Evolutionary conservation across 2,113 vertebrate species (phyloP), one percentile per base, ranked within the genome.

Genomic region (Brachyistius frenatus): DNA sequence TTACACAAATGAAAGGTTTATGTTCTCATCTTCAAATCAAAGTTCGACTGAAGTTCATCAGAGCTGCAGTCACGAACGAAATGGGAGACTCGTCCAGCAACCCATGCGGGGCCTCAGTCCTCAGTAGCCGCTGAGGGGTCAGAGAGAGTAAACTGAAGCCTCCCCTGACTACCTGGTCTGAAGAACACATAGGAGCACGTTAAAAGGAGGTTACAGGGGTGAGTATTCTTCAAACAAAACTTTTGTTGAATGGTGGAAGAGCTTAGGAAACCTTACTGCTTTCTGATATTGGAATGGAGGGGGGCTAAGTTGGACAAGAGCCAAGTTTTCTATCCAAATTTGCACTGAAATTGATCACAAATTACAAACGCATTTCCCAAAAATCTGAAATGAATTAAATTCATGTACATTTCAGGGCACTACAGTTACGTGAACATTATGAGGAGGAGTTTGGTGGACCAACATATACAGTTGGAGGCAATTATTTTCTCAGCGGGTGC

Each of bases 41-140:
- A 74, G 78, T 57, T 76, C 44, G 73, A 15, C 13, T 47, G 4
- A 70, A 55, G 35, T 63, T 71, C 10, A 64, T 13, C 8, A 0
- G 37, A 63, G 41, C 23, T 69, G 75, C 44, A 23, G 5, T 23
- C 23, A 23, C 23, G 23, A 23, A 23, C 23, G 23, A 23, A 23
- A 23, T 23, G 23, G 10, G 32, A 15, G 55, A 35, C 9, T 36
- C n/a, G 7, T 60, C 47, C 75, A 67, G 41, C 4, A n/a, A n/a
- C 49, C 77, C 55, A 10, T 1, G 47, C 39, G 16, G 58, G 65
- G 74, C 73, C 73, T 49, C 56, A 60, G 33, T 15, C 31, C 1
- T 16, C 32, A 15, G 53, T 53, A 3, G 16, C 30, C 55, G 54
- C 31, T 36, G 49, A 66, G 5, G 39, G 73, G 66, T 72, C 5